Evolutionary conservation across 2,888 invertebrate species (phyloP).

Genomic region (Axea sp.): DNA sequence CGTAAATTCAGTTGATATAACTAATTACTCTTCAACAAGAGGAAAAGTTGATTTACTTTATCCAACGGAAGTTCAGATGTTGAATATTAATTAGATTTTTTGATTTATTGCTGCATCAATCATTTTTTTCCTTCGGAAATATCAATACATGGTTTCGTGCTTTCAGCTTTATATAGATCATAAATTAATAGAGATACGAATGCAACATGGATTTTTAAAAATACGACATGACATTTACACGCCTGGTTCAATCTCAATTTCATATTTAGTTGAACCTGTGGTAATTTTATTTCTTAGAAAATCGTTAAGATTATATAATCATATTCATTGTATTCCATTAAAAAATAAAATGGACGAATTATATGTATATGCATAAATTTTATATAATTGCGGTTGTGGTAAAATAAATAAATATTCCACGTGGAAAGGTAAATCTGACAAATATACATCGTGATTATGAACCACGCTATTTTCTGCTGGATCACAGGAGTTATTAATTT

Average conservation of each 20-base stretch:
- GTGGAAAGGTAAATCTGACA: no score
- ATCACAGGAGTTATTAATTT: no score
- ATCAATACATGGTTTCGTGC: not conserved
- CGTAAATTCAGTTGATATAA: constrained; percentile 31
- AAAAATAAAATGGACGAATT: no score
- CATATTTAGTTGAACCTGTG: not conserved
- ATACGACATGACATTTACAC: constrained; percentile 5
- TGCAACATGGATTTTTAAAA: not conserved
- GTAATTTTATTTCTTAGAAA: constrained; percentile 16
- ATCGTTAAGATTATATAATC: no score
- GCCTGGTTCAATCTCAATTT: constrained; percentile 21
- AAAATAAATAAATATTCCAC: no score
- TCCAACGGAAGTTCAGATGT: constrained; percentile 5
- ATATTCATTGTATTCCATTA: no score
- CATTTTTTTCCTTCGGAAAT: constrained; percentile 2
- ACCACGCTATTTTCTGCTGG: no score
- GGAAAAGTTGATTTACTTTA: constrained; percentile 34
- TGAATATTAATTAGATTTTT: constrained; percentile 33
- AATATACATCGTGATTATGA: no score
- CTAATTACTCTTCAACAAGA: constrained; percentile 35
- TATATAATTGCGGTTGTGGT: no score
- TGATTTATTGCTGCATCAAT: constrained; percentile 4
- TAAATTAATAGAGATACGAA: constrained; percentile 8
- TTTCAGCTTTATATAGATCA: constrained; percentile 10
- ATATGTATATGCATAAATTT: no score